Conservation (phyloP, 2,113 vertebrate genomes). For the Hirundichthys speculiger region DNA sequence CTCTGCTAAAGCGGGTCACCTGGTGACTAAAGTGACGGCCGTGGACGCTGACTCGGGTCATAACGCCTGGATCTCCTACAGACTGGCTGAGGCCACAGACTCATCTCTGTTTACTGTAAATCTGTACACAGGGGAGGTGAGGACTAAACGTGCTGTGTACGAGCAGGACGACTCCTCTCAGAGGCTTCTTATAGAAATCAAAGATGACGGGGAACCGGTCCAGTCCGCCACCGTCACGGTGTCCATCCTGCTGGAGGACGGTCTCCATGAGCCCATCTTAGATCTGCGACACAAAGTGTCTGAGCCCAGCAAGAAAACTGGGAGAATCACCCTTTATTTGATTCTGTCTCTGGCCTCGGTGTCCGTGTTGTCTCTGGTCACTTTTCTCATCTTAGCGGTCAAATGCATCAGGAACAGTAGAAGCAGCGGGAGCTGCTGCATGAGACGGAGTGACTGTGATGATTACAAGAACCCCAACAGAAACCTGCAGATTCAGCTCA, state of each 20-base stretch:
- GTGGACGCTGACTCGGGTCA: slow-evolving; percentile 86
- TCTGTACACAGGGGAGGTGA: slow-evolving; percentile 81
- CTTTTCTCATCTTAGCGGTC: slow-evolving; percentile 78
- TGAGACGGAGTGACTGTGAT: slow-evolving; percentile 56
- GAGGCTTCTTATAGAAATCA: slow-evolving; percentile 80
- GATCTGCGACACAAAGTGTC: slow-evolving; percentile 72
- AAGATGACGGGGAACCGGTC: slow-evolving; percentile 79
- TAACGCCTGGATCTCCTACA: slow-evolving; percentile 86
- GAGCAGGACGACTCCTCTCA: slow-evolving; percentile 81
- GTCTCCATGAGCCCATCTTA: slow-evolving; percentile 64
- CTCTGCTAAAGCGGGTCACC: slow-evolving; percentile 79
- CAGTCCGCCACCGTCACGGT: slow-evolving; percentile 82
- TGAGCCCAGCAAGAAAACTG: slow-evolving; percentile 72
- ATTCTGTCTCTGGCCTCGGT: slow-evolving; percentile 82
- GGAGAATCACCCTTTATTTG: slow-evolving; percentile 77
- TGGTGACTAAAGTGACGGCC: slow-evolving; percentile 84
- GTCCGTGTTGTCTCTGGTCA: slow-evolving; percentile 80
- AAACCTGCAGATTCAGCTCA: slow-evolving; percentile 82
- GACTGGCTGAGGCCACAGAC: slow-evolving; percentile 77
- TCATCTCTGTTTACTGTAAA: slow-evolving; percentile 78
- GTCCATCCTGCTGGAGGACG: slow-evolving; percentile 69
- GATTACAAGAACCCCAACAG: slow-evolving; percentile 74
- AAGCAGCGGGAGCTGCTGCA: slow-evolving; percentile 72
- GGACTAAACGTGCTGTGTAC: slow-evolving; percentile 77
- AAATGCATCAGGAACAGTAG: slow-evolving; percentile 77